Evolutionary conservation across 2,888 invertebrate species (phyloP).

Genomic region (Macrophya alboannulata): DNA sequence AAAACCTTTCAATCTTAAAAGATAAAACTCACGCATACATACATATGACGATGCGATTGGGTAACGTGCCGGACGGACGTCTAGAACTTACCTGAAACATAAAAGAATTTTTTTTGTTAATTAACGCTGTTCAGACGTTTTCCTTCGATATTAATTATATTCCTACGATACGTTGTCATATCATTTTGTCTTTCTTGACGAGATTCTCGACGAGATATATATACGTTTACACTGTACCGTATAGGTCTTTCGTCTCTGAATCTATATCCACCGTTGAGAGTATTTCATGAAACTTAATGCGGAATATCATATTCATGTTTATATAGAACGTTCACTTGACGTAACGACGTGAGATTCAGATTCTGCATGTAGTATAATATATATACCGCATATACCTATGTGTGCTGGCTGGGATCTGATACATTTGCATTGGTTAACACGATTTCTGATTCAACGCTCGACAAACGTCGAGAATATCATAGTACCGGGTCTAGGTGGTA

Average conservation of each 20-base stretch:
- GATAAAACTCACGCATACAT: constrained; percentile 37
- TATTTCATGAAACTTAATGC: constrained; percentile 37
- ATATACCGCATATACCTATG: too few species aligned
- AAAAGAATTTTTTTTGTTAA: constrained; percentile 17
- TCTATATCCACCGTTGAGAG: not conserved
- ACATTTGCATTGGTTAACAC: constrained; percentile 52
- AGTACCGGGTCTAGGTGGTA: constrained; percentile 21
- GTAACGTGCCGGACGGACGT: not conserved
- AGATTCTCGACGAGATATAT: not conserved
- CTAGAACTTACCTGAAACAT: constrained; percentile 49
- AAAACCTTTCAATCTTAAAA: constrained; percentile 9
- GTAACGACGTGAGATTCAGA: constrained; percentile 32
- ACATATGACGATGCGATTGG: not conserved
- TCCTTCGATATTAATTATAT: not conserved
- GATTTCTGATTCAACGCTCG: constrained; percentile 43
- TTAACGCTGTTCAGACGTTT: not conserved
- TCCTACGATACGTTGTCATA: not conserved
- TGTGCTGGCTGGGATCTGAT: constrained; percentile 14
- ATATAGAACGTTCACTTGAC: constrained; percentile 39
- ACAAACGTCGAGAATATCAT: constrained; percentile 28
- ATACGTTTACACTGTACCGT: not conserved
- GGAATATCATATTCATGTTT: constrained; percentile 51
- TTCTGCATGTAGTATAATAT: not conserved
- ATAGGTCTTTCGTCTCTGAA: not conserved
- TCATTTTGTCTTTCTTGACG: not conserved